Evolutionary conservation across 1,140 invertebrate species (phyloP), one percentile per base, ranked within the genome.

Genomic region (Carcinoscorpius rotundicauda): DNA sequence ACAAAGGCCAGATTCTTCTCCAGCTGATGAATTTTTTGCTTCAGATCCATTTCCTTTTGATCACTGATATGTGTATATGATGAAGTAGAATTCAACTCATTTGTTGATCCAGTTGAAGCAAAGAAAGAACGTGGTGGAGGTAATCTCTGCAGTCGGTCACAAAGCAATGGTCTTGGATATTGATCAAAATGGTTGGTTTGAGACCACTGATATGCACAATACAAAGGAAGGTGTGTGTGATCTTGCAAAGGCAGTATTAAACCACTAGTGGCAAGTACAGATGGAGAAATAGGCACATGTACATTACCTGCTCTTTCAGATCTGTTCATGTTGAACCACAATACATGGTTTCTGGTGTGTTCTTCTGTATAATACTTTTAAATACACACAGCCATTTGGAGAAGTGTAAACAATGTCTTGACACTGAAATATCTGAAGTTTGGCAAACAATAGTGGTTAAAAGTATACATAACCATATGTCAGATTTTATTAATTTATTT

Each of bases 1-100:
- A 69, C 64, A 69, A 68, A 66, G 8, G 60, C 58, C 59, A 70
- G 59, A 62, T 67, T 71, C 62, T 65, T 67, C 51, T 69, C 68
- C 51, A 71, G 52, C 52, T 66, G 68, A 6, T 69, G 68, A 57
- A 71, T 60, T 52, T 64, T 67, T 52, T 67, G 63, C 57, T 60
- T 60, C 51, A 66, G 65, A 59, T 69, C 64, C 4, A 69, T 58
- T n/a, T 55, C 64, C 8, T 62, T 10, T 62, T 4, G 3, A 51
- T 5, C 53, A 29, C 4, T 4, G 60, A 11, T 49, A 51, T 0
- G 3, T 50, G 4, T 48, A 29, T 8, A 6, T 55, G 9, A 51
- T 10, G 29, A 49, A 11, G 66, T 49, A 10, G 62, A 62, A 5
- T 52, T 58, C 4, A 9, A 51, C 3, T 52, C 10, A 52, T 51